phyloP scores from a whole-genome alignment of 2,797 vertebrate species.

The Pithecia hirsuta region DNA sequence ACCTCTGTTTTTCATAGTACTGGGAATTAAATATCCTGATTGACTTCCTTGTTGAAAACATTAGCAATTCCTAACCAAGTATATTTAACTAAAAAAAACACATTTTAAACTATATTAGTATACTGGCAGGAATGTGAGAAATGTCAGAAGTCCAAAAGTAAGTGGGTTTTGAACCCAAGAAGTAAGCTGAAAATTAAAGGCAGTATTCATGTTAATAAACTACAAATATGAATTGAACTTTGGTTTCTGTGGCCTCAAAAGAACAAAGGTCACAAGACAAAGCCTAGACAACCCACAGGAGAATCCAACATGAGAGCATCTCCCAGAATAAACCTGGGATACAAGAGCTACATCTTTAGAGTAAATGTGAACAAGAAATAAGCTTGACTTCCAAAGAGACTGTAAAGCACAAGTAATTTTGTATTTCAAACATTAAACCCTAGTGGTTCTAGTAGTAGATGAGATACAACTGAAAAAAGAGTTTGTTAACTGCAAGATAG shows the following conservation, averaged over 20 bases:
- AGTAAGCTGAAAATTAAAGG: neutral
- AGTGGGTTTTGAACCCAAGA: neutral
- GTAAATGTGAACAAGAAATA: neutral
- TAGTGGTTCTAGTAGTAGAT: neutral
- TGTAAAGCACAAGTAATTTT: neutral
- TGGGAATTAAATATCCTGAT: neutral
- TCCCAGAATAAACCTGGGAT: neutral
- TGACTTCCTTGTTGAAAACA: neutral
- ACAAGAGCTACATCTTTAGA: accelerated
- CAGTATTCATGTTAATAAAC: neutral
- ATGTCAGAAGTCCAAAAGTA: neutral
- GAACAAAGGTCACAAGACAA: neutral
- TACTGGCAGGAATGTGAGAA: neutral
- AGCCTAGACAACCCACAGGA: neutral
- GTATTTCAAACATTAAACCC: neutral
- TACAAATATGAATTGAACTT: neutral
- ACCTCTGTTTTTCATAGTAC: neutral
- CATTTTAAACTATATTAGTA: neutral
- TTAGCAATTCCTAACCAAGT: neutral
- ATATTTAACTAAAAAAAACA: neutral
- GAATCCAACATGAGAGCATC: neutral
- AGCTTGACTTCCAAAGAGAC: neutral
- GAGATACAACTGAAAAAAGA: neutral
- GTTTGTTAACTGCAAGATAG: neutral
- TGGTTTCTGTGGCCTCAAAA: neutral